A percentile compares a stretch with the other conserved stretches of the same genome.
These are phyloP conservation scores for Luehdorfia chinensis DNA, from an alignment of 1,140 invertebrate genomes.

Conservation along the genomic window DNA sequence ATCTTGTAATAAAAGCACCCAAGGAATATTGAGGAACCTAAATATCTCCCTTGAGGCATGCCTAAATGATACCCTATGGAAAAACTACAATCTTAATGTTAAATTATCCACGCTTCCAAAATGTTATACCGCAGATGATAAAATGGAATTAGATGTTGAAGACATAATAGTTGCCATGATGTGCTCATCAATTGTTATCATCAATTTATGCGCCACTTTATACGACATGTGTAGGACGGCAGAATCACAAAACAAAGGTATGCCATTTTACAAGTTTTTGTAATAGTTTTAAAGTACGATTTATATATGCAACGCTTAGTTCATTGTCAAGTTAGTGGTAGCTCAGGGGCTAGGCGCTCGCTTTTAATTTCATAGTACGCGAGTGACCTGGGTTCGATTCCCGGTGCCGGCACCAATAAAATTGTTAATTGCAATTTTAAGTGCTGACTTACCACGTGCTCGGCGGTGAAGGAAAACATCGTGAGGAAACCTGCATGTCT, in stretches of 20 bases:
- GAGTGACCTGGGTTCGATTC: no score
- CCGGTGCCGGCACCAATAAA: no score
- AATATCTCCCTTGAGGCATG: conserved; percentile 25
- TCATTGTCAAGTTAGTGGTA: no score
- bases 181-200: conserved; percentile 21
- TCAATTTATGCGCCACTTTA: conserved; percentile 32
- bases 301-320: no score
- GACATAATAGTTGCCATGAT: conserved; percentile 28
- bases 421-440: no score
- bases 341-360: no score
- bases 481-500: no score
- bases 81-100: conserved; percentile 27
- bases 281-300: neutral
- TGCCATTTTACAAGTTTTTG: neutral
- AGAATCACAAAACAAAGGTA: conserved; percentile 17
- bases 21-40: conserved; percentile 12
- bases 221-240: conserved; percentile 25
- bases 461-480: no score
- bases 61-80: conserved; percentile 34
- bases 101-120: conserved; percentile 23
- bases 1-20: neutral
- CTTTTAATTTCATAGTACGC: no score
- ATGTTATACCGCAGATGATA: conserved; percentile 22
- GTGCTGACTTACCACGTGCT: no score
- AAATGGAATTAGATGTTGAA: conserved; percentile 17